A percentile compares a stretch with the other conserved stretches of the same genome.
Evolutionary conservation across 2,113 vertebrate genomes (phyloP).

Genomic region (Pao palembangensis): DNA sequence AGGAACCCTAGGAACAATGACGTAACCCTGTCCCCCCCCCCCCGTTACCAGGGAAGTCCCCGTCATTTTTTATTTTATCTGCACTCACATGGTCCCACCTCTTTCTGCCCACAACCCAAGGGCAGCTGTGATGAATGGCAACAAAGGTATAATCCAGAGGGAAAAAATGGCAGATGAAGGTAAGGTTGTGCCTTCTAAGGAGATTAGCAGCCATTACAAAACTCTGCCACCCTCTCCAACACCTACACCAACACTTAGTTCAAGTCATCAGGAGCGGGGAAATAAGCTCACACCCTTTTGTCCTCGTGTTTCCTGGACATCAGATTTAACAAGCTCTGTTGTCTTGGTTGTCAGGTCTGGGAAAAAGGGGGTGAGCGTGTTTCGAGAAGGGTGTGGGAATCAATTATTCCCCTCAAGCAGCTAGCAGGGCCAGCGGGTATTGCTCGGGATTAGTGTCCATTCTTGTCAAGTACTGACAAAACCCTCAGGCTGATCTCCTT

Average conservation of each 20-base stretch:
- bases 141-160: neutral
- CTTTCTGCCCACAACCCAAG: no score
- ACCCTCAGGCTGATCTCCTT: slow-evolving; percentile 69
- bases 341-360: slow-evolving; percentile 45
- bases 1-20: no score
- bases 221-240: slow-evolving; percentile 58
- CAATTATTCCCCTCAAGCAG: slow-evolving; percentile 69
- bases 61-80: no score
- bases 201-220: slow-evolving; percentile 69
- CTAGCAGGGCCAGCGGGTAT: slow-evolving; percentile 61
- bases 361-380: slow-evolving; percentile 30
- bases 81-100: no score
- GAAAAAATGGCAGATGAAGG: slow-evolving; percentile 1
- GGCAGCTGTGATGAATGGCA: no score
- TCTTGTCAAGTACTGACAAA: slow-evolving; percentile 73
- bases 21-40: no score
- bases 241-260: slow-evolving; percentile 48
- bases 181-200: slow-evolving; percentile 8
- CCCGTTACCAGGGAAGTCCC: no score
- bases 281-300: slow-evolving; percentile 45
- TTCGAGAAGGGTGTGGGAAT: slow-evolving; percentile 73
- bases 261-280: slow-evolving; percentile 34
- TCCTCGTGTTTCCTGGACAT: slow-evolving; percentile 44
- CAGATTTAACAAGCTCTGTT: slow-evolving; percentile 54
- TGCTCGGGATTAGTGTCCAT: slow-evolving; percentile 70